A percentile compares a stretch with the other conserved stretches of the same genome.
phyloP scores from a whole-genome alignment of 2,797 vertebrate genomes.

The Trichosurus vulpecula region DNA sequence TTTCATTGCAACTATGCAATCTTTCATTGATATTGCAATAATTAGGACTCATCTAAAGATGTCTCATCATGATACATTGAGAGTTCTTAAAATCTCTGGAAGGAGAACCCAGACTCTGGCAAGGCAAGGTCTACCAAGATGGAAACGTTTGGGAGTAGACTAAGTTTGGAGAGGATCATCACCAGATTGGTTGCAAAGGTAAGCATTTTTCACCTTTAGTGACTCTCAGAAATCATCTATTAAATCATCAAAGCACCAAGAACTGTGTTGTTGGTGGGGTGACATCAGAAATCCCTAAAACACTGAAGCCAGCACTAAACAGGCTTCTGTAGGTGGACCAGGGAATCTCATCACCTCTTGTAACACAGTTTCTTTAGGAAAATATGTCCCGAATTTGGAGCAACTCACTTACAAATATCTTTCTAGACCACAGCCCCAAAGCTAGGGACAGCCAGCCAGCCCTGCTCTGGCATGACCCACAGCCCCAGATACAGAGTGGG shows the following conservation, averaged over 20 bases:
- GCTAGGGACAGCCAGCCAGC: no score
- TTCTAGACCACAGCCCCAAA: fast-evolving
- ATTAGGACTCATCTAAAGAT: neutral
- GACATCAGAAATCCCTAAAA: neutral
- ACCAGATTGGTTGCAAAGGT: neutral
- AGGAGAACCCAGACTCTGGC: neutral
- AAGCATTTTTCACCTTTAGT: neutral
- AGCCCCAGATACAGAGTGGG: neutral
- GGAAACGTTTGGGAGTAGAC: neutral
- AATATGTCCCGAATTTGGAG: no score
- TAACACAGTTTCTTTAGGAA: neutral
- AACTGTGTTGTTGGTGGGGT: neutral
- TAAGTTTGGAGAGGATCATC: neutral
- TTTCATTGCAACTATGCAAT: neutral
- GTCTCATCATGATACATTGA: neutral
- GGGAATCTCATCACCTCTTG: neutral
- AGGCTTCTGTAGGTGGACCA: neutral
- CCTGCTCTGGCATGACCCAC: fast-evolving
- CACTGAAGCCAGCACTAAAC: neutral
- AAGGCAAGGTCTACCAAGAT: neutral
- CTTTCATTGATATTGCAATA: neutral
- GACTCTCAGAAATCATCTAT: neutral
- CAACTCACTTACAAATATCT: fast-evolving
- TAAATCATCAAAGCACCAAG: neutral
- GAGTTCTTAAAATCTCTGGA: neutral